A percentile compares a stretch with the other conserved stretches of the same genome.
phyloP scores from a whole-genome alignment of 2,888 invertebrate genomes.

The Metopia argyrocephala region DNA sequence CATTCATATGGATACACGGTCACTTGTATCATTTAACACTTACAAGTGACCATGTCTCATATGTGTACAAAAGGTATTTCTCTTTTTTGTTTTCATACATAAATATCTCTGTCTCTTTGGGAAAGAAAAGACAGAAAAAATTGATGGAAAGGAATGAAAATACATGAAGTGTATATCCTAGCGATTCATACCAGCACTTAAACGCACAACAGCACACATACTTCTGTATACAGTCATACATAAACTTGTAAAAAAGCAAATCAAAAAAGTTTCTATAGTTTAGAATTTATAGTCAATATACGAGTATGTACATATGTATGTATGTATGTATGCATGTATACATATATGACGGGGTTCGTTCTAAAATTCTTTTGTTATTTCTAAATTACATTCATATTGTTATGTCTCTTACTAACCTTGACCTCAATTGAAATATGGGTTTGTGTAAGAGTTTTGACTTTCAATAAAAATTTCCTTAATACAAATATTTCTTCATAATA shows the following conservation, averaged over 20 bases:
- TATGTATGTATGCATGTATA: neutral
- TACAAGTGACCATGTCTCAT: neutral
- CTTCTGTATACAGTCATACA: neutral
- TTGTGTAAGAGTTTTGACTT: neutral
- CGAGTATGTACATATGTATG: neutral
- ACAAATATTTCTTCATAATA: conserved; percentile 27
- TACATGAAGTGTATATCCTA: neutral
- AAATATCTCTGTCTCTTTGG: too few species aligned
- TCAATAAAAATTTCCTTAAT: conserved; percentile 27
- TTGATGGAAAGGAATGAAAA: neutral
- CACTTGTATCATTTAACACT: too few species aligned
- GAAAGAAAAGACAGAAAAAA: neutral
- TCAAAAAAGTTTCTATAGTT: neutral
- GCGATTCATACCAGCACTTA: neutral
- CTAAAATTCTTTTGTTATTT: conserved; percentile 46
- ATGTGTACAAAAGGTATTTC: neutral
- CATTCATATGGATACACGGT: neutral
- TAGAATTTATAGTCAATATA: neutral
- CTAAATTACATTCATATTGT: conserved; percentile 48
- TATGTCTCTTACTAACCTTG: conserved; percentile 64
- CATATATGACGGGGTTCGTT: conserved; percentile 36
- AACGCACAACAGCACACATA: neutral
- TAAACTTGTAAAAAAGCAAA: neutral
- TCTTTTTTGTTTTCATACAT: neutral
- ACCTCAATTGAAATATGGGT: conserved; percentile 49